Conservation (phyloP, 2,888 invertebrate species). For the Ophioninae sp. region DNA sequence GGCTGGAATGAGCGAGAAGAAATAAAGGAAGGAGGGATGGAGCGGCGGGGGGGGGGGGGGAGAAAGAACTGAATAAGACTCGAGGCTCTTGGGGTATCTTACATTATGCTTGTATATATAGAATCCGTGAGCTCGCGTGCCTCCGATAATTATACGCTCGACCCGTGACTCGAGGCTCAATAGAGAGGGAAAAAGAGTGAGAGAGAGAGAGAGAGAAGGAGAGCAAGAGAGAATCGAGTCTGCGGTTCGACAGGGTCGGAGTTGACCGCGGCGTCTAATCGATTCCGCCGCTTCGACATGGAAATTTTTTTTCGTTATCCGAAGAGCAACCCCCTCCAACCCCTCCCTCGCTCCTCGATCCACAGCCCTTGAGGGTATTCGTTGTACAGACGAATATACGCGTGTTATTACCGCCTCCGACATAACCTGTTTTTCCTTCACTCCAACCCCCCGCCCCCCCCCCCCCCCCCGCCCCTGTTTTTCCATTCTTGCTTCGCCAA, state of each 20-base stretch:
- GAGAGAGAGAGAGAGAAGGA: conserved; percentile 46
- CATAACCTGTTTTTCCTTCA: too few relatives aligned
- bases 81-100: conserved; percentile 64
- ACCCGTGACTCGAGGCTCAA: conserved; percentile 69
- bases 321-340: conserved; percentile 38
- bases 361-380: conserved; percentile 9
- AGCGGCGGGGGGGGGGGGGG: neutral
- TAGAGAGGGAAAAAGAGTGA: conserved; percentile 12
- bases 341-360: conserved; percentile 39
- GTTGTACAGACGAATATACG: neutral
- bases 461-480: neutral
- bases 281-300: conserved; percentile 78
- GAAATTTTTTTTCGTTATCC: conserved; percentile 70
- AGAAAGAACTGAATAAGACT: conserved; percentile 59
- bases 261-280: conserved; percentile 79
- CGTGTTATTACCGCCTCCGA: neutral
- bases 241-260: conserved; percentile 79
- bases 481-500: too few relatives aligned
- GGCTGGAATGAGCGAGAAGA: conserved; percentile 6
- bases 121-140: conserved; percentile 77
- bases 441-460: neutral
- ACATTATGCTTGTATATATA: conserved; percentile 54
- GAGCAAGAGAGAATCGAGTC: conserved; percentile 72
- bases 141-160: conserved; percentile 79
- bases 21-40: neutral